Conservation (phyloP, 2,797 vertebrate genomes). For the Threskiornis aethiopicus region DNA sequence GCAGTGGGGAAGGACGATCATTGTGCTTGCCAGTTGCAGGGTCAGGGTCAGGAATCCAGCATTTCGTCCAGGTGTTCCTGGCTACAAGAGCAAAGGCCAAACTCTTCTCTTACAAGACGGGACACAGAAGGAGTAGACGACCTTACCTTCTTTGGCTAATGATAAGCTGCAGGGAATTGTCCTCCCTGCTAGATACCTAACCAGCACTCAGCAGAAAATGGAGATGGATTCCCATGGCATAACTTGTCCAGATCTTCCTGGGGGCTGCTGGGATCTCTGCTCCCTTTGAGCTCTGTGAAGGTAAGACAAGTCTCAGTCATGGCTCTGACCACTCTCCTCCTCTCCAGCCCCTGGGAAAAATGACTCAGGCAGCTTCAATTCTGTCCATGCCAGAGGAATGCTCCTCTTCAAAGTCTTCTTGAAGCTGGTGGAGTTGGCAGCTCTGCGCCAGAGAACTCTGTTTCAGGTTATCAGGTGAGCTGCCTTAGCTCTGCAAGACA, state of each 20-base stretch:
- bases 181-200: neutral
- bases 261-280: neutral
- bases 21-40: neutral
- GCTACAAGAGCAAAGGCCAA: neutral
- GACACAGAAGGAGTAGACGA: neutral
- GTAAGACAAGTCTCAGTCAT: neutral
- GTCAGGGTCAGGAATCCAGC: neutral
- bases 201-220: neutral
- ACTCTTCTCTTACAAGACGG: neutral
- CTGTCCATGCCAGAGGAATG: constrained; percentile 6
- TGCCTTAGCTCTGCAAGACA: neutral
- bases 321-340: neutral
- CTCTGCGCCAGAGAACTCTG: neutral
- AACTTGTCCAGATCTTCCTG: neutral
- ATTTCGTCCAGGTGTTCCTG: neutral
- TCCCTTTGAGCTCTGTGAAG: neutral
- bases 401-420: constrained; percentile 61
- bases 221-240: neutral
- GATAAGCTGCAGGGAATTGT: neutral
- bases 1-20: neutral
- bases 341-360: constrained; percentile 44
- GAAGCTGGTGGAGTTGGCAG: constrained; percentile 59
- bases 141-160: neutral
- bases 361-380: neutral
- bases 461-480: constrained; percentile 58